Conservation (phyloP, 2,113 vertebrate species). For the Eonycteris spelaea region DNA sequence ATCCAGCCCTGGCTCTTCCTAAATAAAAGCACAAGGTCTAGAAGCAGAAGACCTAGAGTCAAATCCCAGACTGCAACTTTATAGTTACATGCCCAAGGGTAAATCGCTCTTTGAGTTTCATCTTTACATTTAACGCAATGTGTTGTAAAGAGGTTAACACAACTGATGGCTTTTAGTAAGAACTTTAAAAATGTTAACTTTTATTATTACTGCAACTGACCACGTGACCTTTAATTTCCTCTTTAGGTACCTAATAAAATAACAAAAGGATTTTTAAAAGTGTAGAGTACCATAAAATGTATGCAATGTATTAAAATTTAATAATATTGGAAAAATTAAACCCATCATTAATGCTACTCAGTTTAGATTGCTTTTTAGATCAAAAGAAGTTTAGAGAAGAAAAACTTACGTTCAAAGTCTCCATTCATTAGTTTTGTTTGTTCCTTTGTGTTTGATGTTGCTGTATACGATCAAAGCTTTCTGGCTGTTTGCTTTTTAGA, state of each 20-base stretch:
- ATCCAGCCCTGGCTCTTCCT: not conserved
- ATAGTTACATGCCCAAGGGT: not conserved
- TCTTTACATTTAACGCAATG: not conserved
- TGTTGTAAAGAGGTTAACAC: not conserved
- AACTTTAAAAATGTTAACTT: not conserved
- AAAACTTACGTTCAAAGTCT: not conserved
- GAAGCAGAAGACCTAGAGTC: not conserved
- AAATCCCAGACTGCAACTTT: not conserved
- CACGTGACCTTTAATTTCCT: not conserved
- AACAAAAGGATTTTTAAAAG: constrained; percentile 13
- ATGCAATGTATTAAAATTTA: not conserved
- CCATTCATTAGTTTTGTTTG: not conserved
- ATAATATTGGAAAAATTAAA: not conserved
- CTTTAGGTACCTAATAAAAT: not conserved
- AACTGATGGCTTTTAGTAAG: not conserved
- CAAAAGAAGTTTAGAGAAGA: not conserved
- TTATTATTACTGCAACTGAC: not conserved
- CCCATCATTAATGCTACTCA: not conserved
- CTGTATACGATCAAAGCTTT: constrained; percentile 41
- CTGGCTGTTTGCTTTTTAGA: constrained; percentile 82
- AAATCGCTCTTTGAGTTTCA: not conserved
- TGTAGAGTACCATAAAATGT: not conserved
- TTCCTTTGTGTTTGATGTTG: not conserved
- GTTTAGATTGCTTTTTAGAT: not conserved
- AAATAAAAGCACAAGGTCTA: not conserved